Evolutionary conservation across 1,140 invertebrate genomes (phyloP).

Genomic region (Drosophila mayri): DNA sequence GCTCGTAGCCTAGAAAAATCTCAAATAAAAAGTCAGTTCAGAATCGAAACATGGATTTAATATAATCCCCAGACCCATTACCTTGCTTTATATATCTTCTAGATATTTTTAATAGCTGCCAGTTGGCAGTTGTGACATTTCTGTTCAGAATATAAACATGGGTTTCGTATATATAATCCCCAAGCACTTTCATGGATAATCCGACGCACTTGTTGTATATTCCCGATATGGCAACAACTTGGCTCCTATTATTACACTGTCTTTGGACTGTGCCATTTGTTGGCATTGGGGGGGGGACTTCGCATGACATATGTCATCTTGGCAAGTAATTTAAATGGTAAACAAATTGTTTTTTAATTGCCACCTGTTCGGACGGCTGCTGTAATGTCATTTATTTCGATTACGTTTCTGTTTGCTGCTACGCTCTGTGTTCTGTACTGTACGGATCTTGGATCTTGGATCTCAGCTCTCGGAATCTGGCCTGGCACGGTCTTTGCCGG

Average conservation of each 20-base stretch:
- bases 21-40: not conserved
- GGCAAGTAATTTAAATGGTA: constrained; percentile 75
- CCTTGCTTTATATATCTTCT: too few species aligned
- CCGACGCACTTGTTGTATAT: not conserved
- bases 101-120: not conserved
- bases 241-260: constrained; percentile 34
- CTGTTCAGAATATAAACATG: not conserved
- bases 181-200: not conserved
- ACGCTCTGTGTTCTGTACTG: not conserved
- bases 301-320: constrained; percentile 77
- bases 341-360: constrained; percentile 79
- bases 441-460: not conserved
- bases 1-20: not conserved
- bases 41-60: too few species aligned
- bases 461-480: constrained; percentile 34
- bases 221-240: constrained; percentile 3
- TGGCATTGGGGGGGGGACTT: constrained; percentile 33
- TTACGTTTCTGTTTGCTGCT: constrained; percentile 40
- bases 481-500: constrained; percentile 33
- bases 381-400: constrained; percentile 78
- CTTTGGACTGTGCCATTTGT: constrained; percentile 44
- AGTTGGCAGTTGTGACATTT: constrained; percentile 5
- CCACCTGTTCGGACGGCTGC: constrained; percentile 60
- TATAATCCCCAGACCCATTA: too few species aligned
- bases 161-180: not conserved